Conservation (phyloP, 2,797 vertebrate species). For the Oreochromis mossambicus region DNA sequence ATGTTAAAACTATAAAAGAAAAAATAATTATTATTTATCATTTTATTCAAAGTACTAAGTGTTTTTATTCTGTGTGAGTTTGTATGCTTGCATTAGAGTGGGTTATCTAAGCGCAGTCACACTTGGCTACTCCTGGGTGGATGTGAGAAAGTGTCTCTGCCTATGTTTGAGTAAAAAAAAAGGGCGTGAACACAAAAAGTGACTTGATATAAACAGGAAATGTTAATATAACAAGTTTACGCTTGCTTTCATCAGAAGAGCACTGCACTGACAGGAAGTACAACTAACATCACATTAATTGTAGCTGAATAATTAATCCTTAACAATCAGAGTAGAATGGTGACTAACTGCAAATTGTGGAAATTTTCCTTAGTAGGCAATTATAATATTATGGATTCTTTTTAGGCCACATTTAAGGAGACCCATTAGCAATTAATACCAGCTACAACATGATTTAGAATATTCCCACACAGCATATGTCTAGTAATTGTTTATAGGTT, state of each 20-base stretch:
- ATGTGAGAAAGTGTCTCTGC: neutral
- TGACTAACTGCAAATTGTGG: conserved; percentile 48
- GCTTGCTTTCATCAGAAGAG: conserved; percentile 58
- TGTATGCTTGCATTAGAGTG: neutral
- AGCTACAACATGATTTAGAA: conserved; percentile 13
- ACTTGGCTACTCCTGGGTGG: neutral
- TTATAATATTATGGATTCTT: conserved; percentile 25
- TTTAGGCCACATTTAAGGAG: conserved; percentile 30
- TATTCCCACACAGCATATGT: neutral
- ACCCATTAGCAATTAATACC: conserved; percentile 6
- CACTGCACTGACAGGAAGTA: conserved; percentile 63
- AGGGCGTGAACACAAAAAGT: conserved; percentile 11
- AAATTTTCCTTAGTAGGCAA: conserved; percentile 39
- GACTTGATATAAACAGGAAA: conserved; percentile 31
- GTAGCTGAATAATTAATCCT: conserved; percentile 74
- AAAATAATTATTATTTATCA: conserved; percentile 15
- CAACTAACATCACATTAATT: conserved; percentile 75
- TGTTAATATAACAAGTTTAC: conserved; percentile 57
- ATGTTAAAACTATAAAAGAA: neutral
- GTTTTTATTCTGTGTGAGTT: neutral
- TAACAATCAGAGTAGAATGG: conserved; percentile 28
- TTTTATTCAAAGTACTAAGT: neutral
- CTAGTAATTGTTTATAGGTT: neutral
- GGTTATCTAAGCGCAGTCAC: conserved; percentile 24
- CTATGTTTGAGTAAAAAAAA: neutral